A percentile compares a stretch with the other conserved stretches of the same genome.
Evolutionary conservation across 2,113 vertebrate species (phyloP).

Genomic region (Rhodinocichla rosea): DNA sequence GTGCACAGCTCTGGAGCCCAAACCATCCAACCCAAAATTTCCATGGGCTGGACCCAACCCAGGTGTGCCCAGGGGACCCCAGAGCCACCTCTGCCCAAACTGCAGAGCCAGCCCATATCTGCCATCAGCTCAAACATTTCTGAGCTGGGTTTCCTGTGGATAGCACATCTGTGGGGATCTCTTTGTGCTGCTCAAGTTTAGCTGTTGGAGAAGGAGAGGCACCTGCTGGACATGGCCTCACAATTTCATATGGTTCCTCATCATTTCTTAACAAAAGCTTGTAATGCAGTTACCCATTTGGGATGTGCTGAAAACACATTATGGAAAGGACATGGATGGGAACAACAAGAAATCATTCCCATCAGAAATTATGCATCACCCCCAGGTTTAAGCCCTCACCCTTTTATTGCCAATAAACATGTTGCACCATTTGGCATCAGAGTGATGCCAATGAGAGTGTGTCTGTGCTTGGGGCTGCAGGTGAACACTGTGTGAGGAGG

Average conservation of each 20-base stretch:
- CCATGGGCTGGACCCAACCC: background rate
- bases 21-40: rapidly evolving
- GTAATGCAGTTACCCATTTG: background rate
- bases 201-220: background rate
- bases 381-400: background rate
- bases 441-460: rapidly evolving
- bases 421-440: background rate
- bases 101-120: background rate
- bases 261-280: background rate
- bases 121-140: background rate
- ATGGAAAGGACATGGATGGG: background rate
- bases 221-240: background rate
- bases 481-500: background rate
- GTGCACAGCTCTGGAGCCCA: background rate
- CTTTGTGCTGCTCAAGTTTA: background rate
- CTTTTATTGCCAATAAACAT: background rate
- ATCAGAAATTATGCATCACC: background rate
- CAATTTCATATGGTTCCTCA: background rate
- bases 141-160: background rate
- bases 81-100: background rate
- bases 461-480: background rate
- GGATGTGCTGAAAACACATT: background rate
- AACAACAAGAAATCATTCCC: background rate
- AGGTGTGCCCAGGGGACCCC: background rate
- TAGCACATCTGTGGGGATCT: background rate